Evolutionary conservation across 2,797 vertebrate species (phyloP).

Genomic region (Eupleurogrammus muticus): DNA sequence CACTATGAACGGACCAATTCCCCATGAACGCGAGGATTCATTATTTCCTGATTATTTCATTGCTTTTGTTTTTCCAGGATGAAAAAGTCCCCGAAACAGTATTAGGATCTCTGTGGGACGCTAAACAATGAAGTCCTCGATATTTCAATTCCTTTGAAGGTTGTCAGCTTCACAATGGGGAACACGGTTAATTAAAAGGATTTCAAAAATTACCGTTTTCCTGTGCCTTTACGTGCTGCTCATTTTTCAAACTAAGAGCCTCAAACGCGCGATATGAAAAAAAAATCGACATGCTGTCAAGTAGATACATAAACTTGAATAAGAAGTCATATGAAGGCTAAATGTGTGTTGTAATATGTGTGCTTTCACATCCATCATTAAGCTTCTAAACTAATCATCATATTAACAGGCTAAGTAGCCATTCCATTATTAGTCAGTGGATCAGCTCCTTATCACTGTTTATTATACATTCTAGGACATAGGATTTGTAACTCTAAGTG

Average conservation of each 20-base stretch:
- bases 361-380: not conserved
- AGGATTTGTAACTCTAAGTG: constrained; percentile 23
- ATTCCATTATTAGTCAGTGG: constrained; percentile 5
- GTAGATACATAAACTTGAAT: not conserved
- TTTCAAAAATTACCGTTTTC: not conserved
- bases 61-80: not conserved
- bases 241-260: not conserved
- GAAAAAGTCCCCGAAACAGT: constrained; percentile 1
- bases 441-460: not conserved
- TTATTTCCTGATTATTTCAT: constrained; percentile 10
- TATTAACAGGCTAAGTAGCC: not conserved
- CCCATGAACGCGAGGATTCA: not conserved
- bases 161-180: not conserved
- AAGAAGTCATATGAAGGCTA: not conserved
- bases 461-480: constrained; percentile 1
- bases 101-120: not conserved
- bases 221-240: not conserved
- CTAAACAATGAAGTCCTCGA: not conserved
- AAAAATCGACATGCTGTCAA: not conserved
- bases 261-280: not conserved
- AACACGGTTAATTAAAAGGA: not conserved
- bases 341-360: not conserved
- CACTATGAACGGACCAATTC: not conserved
- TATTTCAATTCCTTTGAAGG: constrained; percentile 1
- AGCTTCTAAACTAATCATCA: not conserved